Conservation (phyloP, 2,888 invertebrate genomes). For the Micoletzkya japonica region DNA sequence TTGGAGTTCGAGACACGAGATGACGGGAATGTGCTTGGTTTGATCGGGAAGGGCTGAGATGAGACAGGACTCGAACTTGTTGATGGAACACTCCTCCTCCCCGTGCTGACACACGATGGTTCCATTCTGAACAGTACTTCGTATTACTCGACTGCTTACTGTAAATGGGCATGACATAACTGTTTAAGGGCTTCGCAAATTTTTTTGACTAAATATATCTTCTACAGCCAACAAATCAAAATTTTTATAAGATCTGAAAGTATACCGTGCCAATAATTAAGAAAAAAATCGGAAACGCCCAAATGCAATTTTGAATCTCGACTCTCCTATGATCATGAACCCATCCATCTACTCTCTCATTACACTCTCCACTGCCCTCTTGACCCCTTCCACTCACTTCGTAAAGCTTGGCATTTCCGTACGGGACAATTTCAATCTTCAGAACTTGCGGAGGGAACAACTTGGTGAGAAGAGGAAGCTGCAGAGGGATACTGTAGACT, state of each 20-base stretch:
- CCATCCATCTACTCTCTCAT: too few species aligned
- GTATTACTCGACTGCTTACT: background rate
- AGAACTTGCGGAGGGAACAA: slow-evolving; percentile 44
- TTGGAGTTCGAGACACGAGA: slow-evolving; percentile 48
- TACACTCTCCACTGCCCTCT: too few species aligned
- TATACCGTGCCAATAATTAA: background rate
- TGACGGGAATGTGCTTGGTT: slow-evolving; percentile 41
- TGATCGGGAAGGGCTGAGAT: slow-evolving; percentile 47
- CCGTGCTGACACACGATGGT: slow-evolving; percentile 57
- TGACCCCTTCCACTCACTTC: too few species aligned
- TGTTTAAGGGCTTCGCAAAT: too few species aligned
- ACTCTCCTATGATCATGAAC: too few species aligned
- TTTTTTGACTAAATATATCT: too few species aligned
- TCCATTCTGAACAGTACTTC: slow-evolving; percentile 47
- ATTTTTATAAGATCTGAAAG: too few species aligned
- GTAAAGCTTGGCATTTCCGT: slow-evolving; percentile 55
- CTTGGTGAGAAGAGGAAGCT: slow-evolving; percentile 35
- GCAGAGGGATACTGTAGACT: background rate
- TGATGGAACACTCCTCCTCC: slow-evolving; percentile 54
- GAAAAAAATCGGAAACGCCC: background rate
- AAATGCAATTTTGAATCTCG: too few species aligned
- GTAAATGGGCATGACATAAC: slow-evolving; percentile 2
- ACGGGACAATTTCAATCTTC: slow-evolving; percentile 59
- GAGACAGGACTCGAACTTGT: slow-evolving; percentile 53
- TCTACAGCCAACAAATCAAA: too few species aligned